Percentiles rank a stretch among this genome's conserved stretches.
Evolutionary conservation across 2,797 vertebrate species (phyloP).

Genomic region (Clarias laeviceps): DNA sequence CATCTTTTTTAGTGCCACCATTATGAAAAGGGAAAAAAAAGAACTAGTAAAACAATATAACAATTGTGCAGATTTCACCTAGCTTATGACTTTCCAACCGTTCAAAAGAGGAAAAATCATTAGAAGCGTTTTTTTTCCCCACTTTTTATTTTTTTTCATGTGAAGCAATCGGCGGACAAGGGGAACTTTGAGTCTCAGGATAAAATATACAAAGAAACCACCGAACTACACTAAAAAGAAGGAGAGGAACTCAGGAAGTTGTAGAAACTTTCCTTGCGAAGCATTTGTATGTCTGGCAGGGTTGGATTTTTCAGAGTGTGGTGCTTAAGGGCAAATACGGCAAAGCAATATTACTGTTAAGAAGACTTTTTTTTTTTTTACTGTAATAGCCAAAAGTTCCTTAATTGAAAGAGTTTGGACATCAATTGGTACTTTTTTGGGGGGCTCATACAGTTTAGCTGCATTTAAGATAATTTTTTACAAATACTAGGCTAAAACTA

Average conservation of each 20-base stretch:
- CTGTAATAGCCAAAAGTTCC: constrained; percentile 4
- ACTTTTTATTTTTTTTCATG: constrained; percentile 19
- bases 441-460: neutral
- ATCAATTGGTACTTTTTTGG: neutral
- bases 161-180: constrained; percentile 70
- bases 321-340: neutral
- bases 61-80: constrained; percentile 70
- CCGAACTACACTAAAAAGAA: constrained; percentile 48
- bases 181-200: constrained; percentile 66
- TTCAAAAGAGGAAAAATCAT: constrained; percentile 75
- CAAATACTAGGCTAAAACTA: neutral
- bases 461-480: neutral
- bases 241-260: constrained; percentile 46
- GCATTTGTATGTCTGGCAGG: constrained; percentile 17
- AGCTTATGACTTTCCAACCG: constrained; percentile 70
- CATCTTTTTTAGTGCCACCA: constrained; percentile 69
- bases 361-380: neutral
- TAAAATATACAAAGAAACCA: constrained; percentile 64
- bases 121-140: constrained; percentile 49
- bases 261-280: constrained; percentile 30
- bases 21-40: constrained; percentile 39
- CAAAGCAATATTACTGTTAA: constrained; percentile 17
- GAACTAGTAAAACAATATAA: constrained; percentile 69
- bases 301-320: neutral
- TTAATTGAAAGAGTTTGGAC: neutral